phyloP scores from a whole-genome alignment of 2,797 vertebrate species.

The Lepus oiostolus region DNA sequence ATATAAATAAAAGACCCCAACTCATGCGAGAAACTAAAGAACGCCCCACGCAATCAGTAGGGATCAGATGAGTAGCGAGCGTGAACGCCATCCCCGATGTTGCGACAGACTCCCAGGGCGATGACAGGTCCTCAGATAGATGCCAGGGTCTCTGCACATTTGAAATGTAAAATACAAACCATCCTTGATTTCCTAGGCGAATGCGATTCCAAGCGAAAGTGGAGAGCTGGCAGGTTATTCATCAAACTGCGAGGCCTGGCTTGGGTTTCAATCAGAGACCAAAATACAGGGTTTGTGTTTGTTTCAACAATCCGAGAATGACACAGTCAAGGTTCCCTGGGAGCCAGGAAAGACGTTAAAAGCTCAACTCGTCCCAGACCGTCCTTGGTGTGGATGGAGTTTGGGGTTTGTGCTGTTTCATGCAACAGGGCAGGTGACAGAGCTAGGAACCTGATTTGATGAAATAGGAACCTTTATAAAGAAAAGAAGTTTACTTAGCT shows the following conservation, averaged over 20 bases:
- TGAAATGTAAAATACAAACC: neutral
- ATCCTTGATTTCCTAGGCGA: neutral
- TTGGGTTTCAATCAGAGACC: neutral
- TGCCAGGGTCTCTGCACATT: neutral
- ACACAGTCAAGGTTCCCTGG: neutral
- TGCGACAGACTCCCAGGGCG: neutral
- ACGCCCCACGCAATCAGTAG: accelerated
- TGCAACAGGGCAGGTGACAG: neutral
- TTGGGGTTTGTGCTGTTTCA: neutral
- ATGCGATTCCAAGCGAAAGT: neutral
- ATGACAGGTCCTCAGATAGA: neutral
- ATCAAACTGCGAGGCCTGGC: conserved; percentile 8
- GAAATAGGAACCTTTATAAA: no score
- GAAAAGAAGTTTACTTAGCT: no score
- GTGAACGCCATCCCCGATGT: neutral
- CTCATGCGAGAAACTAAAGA: neutral
- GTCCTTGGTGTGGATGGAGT: neutral
- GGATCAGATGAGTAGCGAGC: neutral
- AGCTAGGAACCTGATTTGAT: neutral
- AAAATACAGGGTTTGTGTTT: neutral
- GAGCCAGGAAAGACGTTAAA: neutral
- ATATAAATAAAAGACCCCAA: neutral
- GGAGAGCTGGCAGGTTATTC: conserved; percentile 35
- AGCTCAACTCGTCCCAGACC: neutral
- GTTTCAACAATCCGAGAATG: neutral